Evolutionary conservation across 2,888 invertebrate species (phyloP), one percentile per base, ranked within the genome.

Genomic region (Conistra vaccinii): DNA sequence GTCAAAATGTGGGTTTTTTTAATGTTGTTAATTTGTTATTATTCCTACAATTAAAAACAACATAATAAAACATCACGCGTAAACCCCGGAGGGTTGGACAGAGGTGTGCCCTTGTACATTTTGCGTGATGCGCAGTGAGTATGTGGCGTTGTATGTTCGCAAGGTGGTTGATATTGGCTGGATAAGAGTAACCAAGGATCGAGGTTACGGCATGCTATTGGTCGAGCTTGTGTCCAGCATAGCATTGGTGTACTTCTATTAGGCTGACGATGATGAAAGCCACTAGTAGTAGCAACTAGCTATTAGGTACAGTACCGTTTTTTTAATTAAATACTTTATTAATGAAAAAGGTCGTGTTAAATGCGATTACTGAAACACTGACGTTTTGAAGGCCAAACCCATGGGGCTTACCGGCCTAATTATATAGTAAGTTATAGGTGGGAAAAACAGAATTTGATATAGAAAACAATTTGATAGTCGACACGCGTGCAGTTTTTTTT

Each of bases 281-380:
- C 42, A 73, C 20, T 39, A n/a, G 42, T 39, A n/a, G 42, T 7
- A n/a, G 60, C 17, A 39, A 42, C 29, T 72, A 72, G 23, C 14
- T 48, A 10, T 20, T 23, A n/a, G n/a, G n/a, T n/a, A 45, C 9
- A 17, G n/a, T 26, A 35, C 6, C 1, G 17, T 69, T 29, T 69
- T 45, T 58, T 39, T 26, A 45, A 67, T 32, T 53, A n/a, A 29
- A 9, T 32, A n/a, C 4, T 69, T 12, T 53, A 2, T 75, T 57
- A 63, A 75, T 74, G 63, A 57, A 74, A 75, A 75, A 75, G 74
- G 74, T 39, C 74, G 39, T 39, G 14, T 48, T 39, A 48, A 48
- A 55, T 35, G 45, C 14, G 1, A 51, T 60, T 58, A 39, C 42
- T 35, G 10, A 53, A 29, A 67, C 29, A 45, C 29, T 42, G 23